These are phyloP conservation scores for Euschistus heros DNA, from an alignment of 1,140 invertebrate genomes.

Conservation along the genomic window DNA sequence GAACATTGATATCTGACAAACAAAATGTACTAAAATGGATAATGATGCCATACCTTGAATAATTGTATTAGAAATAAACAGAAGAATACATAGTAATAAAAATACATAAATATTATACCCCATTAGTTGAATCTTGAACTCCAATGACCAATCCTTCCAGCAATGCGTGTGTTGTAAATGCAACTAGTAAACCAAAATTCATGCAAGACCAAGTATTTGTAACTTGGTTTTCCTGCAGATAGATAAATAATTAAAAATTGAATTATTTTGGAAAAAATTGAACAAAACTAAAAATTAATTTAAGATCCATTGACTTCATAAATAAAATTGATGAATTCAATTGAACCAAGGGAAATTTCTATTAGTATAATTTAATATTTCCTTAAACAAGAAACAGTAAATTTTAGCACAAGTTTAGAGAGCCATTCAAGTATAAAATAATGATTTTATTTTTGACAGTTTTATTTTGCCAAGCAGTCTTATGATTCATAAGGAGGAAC, in stretches of 20 bases:
- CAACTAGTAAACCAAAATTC: conserved; percentile 46
- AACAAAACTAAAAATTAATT: too few relatives aligned
- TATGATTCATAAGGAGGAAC: too few relatives aligned
- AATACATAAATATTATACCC: conserved; percentile 41
- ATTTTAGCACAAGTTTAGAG: too few relatives aligned
- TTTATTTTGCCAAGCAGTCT: too few relatives aligned
- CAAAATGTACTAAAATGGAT: background rate
- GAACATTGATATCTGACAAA: background rate
- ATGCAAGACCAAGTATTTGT: background rate
- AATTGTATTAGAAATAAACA: conserved; percentile 8
- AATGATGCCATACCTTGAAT: background rate
- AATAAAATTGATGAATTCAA: too few relatives aligned
- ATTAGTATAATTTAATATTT: too few relatives aligned
- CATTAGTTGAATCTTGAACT: conserved; percentile 47
- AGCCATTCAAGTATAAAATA: too few relatives aligned
- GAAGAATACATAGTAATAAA: background rate
- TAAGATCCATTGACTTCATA: too few relatives aligned
- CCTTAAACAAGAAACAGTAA: too few relatives aligned
- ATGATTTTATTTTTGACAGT: too few relatives aligned
- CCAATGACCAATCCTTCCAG: conserved; percentile 78
- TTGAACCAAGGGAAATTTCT: too few relatives aligned
- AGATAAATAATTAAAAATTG: background rate
- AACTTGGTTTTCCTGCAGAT: background rate
- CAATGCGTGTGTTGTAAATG: conserved; percentile 63
- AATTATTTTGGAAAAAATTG: too few relatives aligned